Percentiles rank a stretch among this genome's conserved stretches.
phyloP scores from a whole-genome alignment of 2,113 vertebrate genomes.

The Saiga tatarica region DNA sequence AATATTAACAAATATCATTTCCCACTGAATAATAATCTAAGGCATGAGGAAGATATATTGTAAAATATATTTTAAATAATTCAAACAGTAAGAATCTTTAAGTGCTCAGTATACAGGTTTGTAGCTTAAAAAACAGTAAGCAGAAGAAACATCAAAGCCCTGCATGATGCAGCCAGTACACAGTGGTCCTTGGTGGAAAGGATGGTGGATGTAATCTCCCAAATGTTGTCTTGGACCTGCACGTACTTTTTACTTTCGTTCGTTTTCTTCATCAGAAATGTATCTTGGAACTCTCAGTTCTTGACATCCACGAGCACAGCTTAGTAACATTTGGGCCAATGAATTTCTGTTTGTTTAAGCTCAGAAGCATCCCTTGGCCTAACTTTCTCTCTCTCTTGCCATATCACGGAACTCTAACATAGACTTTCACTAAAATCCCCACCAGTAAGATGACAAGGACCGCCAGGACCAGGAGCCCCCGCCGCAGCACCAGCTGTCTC shows the following conservation, averaged over 20 bases:
- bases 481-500: constrained; percentile 52
- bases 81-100: background rate
- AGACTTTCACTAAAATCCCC: constrained; percentile 76
- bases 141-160: background rate
- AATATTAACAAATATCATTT: background rate
- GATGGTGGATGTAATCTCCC: background rate
- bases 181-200: background rate
- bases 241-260: background rate
- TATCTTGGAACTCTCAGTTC: background rate
- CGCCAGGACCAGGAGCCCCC: constrained; percentile 39
- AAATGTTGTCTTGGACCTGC: background rate
- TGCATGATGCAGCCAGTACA: background rate
- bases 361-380: background rate
- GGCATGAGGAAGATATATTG: background rate
- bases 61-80: constrained; percentile 52
- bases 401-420: background rate
- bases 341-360: background rate
- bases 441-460: constrained; percentile 49
- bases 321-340: background rate
- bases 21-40: background rate
- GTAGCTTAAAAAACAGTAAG: background rate
- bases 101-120: background rate
- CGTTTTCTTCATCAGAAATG: background rate
- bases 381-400: background rate
- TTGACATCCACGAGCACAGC: background rate